phyloP scores from a whole-genome alignment of 2,888 invertebrate species.

The Peribatodes rhomboidaria region DNA sequence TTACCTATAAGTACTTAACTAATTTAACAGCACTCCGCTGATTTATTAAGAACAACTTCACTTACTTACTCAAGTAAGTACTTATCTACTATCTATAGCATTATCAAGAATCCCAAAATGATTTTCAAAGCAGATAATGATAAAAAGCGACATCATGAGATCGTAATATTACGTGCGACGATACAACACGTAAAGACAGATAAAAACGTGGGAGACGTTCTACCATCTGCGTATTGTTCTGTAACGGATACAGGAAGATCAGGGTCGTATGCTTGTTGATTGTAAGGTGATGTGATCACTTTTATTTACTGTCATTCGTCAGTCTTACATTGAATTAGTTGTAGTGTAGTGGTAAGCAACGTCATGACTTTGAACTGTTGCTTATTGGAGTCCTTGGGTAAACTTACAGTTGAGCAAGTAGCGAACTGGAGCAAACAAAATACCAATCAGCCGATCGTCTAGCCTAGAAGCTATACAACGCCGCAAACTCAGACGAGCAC shows the following conservation, averaged over 20 bases:
- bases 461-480: too few relatives aligned
- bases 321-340: too few relatives aligned
- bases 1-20: too few relatives aligned
- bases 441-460: too few relatives aligned
- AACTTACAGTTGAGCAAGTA: too few relatives aligned
- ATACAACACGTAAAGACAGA: constrained; percentile 11
- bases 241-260: constrained; percentile 13
- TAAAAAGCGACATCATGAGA: neutral
- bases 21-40: too few relatives aligned
- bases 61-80: neutral
- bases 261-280: constrained; percentile 2
- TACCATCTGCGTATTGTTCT: constrained; percentile 16
- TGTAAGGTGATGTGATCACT: neutral
- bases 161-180: constrained; percentile 15
- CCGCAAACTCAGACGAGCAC: too few relatives aligned
- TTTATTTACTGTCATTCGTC: neutral
- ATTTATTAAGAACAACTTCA: too few relatives aligned
- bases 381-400: too few relatives aligned
- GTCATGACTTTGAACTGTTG: too few relatives aligned
- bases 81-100: neutral
- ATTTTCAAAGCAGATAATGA: neutral
- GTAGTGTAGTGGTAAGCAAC: too few relatives aligned
- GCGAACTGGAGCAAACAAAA: too few relatives aligned
- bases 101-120: neutral
- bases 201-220: constrained; percentile 21